Evolutionary conservation across 2,113 vertebrate species (phyloP).

Genomic region (Oryzias celebensis): DNA sequence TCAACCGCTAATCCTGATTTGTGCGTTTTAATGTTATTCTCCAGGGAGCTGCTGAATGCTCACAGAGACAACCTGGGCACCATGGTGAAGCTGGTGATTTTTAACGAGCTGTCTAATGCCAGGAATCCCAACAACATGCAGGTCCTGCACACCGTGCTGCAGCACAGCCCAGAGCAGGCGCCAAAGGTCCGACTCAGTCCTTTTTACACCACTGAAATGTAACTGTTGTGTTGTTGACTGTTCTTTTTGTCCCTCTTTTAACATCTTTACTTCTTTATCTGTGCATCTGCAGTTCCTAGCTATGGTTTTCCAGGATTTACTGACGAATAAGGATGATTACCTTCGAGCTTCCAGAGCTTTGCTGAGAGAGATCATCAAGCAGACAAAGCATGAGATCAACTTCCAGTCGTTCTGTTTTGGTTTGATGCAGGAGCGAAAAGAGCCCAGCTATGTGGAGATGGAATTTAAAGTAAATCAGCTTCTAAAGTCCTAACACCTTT

Average conservation of each 20-base stretch:
- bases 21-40: neutral
- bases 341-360: conserved; percentile 90
- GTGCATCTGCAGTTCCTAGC: conserved; percentile 86
- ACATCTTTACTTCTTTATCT: conserved; percentile 1
- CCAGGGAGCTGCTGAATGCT: conserved; percentile 90
- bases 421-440: conserved; percentile 96
- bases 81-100: conserved; percentile 96
- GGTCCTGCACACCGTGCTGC: conserved; percentile 90
- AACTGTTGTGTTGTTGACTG: neutral
- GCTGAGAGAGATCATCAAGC: conserved; percentile 95
- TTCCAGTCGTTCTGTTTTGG: conserved; percentile 98
- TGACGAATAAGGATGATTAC: conserved; percentile 96
- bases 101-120: conserved; percentile 95
- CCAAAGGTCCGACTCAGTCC: conserved; percentile 83
- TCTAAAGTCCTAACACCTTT: neutral
- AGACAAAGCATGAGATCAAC: conserved; percentile 98
- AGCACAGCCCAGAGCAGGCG: conserved; percentile 93
- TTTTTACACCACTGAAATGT: neutral
- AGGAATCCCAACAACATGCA: conserved; percentile 99
- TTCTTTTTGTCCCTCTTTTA: neutral
- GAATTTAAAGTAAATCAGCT: conserved; percentile 86
- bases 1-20: neutral
- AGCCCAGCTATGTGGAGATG: conserved; percentile 89
- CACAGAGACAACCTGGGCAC: conserved; percentile 95
- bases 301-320: conserved; percentile 97